Base-by-base conservation (phyloP, 2,797 vertebrate species). In the Ficedula albicollis region DNA sequence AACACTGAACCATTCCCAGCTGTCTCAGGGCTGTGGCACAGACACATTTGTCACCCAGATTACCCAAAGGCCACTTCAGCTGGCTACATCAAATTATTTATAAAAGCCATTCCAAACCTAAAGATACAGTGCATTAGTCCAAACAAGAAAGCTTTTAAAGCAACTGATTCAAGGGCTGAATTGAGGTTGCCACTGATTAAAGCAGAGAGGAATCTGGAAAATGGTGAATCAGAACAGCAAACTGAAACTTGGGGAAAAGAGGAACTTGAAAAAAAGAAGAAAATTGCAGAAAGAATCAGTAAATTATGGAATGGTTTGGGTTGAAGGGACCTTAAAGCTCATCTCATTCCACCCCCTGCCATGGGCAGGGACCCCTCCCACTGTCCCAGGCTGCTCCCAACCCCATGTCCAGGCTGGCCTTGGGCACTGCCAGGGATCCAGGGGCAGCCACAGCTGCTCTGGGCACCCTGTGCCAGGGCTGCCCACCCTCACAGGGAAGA, bases 81-180 rank as follows among this genome's bases (percentile, higher is more conserved):
- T 67, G 68, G 72, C 73, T 89, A 83, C 58, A 41, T 38, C 75
- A 83, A 63, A 91, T 88, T 89, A 89, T 59, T 95, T 82, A 84
- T 66, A 95, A 89, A 93, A 95, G 87, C 73, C 81, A 89, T 87
- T 89, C 60, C 38, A 7, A 70, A 91, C 46, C 69, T 81, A 74
- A 87, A 51, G 80, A 63, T 15, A 46, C 52, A 77, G 34, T 56
- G 84, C 64, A 80, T 81, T 93, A 87, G 82, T 70, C 41, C 64
- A 87, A 80, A 93, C 39, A 75, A 67, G 72, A 91, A 93, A 79
- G 91, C 87, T 92, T 89, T 89, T 85, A 92, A 77, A 73, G 72
- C 59, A 67, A 55, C 34, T 73, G 54, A 78, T 80, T 90, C 44
- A 2, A 38, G 36, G 56, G 56, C 49, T 74, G 76, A 36, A 70